Percentiles rank a stretch among this genome's conserved stretches.
phyloP scores from a whole-genome alignment of 2,888 invertebrate species.

The Himalopsyche tibetana region DNA sequence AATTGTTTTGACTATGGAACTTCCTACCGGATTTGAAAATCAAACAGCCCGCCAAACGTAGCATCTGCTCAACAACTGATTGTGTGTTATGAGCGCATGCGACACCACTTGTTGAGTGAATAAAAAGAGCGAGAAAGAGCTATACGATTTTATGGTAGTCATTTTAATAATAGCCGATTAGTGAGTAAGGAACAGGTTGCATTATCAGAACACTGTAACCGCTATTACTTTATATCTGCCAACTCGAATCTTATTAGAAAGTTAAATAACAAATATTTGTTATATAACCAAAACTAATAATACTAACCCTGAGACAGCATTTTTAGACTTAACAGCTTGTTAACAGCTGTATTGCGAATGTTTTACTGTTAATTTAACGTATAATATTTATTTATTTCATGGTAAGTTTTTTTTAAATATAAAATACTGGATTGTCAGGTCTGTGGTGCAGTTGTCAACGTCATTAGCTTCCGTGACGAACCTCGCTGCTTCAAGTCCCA shows the following conservation, averaged over 20 bases:
- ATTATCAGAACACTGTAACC: background rate
- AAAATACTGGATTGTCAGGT: too few relatives aligned
- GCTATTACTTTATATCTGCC: background rate
- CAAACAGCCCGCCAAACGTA: conserved; percentile 53
- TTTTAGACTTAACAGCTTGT: too few relatives aligned
- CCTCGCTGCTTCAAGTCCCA: too few relatives aligned
- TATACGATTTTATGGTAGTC: conserved; percentile 15
- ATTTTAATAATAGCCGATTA: conserved; percentile 18
- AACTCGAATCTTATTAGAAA: background rate
- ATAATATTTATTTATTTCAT: too few relatives aligned
- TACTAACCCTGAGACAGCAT: too few relatives aligned
- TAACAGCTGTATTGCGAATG: too few relatives aligned
- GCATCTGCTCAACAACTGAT: conserved; percentile 56
- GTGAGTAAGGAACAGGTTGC: background rate
- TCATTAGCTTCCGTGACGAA: too few relatives aligned
- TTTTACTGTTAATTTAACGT: too few relatives aligned
- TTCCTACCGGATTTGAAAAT: conserved; percentile 47
- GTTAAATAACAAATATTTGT: too few relatives aligned
- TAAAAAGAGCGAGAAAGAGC: background rate
- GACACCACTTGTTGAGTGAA: conserved; percentile 12
- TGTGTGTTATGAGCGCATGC: conserved; percentile 15
- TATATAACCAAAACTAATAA: too few relatives aligned
- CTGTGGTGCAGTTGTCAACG: too few relatives aligned
- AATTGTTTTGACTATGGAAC: background rate
- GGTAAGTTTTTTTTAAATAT: too few relatives aligned